phyloP scores from a whole-genome alignment of 2,888 invertebrate species.

The Leptopilina syphax region DNA sequence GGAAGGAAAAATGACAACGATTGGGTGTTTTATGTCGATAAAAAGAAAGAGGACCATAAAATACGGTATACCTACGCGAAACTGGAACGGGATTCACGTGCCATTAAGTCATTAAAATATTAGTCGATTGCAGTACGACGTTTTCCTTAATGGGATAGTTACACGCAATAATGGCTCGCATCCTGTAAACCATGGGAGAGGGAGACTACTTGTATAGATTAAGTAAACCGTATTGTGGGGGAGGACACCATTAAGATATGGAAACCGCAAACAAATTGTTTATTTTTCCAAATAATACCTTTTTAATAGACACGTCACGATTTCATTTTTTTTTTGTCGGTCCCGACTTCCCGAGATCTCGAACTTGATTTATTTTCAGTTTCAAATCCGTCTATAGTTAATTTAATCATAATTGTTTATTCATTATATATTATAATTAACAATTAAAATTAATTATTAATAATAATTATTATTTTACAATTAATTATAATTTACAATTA shows the following conservation, averaged over 20 bases:
- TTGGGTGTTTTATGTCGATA: slow-evolving; percentile 26
- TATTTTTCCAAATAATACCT: too few species aligned
- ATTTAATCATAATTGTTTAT: too few species aligned
- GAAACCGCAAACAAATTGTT: not conserved
- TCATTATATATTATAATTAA: too few species aligned
- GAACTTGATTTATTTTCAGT: too few species aligned
- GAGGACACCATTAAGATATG: not conserved
- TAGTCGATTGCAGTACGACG: slow-evolving; percentile 52
- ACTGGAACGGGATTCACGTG: slow-evolving; percentile 55
- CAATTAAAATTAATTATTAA: too few species aligned
- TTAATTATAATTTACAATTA: too few species aligned
- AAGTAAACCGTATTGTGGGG: slow-evolving; percentile 32
- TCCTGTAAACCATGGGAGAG: slow-evolving; percentile 51
- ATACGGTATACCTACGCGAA: slow-evolving; percentile 40
- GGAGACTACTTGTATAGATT: slow-evolving; percentile 5
- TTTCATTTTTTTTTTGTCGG: too few species aligned
- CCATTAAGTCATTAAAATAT: slow-evolving; percentile 58
- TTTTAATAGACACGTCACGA: too few species aligned
- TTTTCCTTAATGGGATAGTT: slow-evolving; percentile 61
- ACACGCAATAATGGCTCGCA: slow-evolving; percentile 62
- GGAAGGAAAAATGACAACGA: slow-evolving; percentile 36
- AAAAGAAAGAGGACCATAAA: slow-evolving; percentile 19
- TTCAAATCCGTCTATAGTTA: too few species aligned
- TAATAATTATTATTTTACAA: too few species aligned
- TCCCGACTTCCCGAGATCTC: too few species aligned